phyloP scores from a whole-genome alignment of 2,888 invertebrate genomes.

The Pyrocoelia pectoralis region DNA sequence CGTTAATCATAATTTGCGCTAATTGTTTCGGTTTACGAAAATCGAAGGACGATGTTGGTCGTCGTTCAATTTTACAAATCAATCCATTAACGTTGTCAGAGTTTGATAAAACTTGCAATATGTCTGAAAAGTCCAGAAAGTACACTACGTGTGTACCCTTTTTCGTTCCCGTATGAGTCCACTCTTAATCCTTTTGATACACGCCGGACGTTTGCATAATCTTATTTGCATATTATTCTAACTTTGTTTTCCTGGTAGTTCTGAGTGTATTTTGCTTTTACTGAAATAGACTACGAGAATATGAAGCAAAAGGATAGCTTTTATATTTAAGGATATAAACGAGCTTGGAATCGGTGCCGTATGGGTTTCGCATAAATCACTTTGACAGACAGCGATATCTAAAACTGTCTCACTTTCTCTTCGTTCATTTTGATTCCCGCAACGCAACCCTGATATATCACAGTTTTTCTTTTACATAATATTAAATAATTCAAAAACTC shows the following conservation, averaged over 20 bases:
- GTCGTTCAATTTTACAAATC: too few relatives aligned
- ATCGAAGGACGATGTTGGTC: too few relatives aligned
- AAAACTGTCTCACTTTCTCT: slow-evolving; percentile 51
- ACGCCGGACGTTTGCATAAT: slow-evolving; percentile 34
- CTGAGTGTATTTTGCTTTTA: slow-evolving; percentile 31
- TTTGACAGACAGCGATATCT: slow-evolving; percentile 58
- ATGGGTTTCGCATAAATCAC: slow-evolving; percentile 58
- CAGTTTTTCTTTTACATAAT: slow-evolving; percentile 37
- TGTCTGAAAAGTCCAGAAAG: slow-evolving; percentile 20
- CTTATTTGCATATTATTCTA: slow-evolving; percentile 39
- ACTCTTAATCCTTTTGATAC: slow-evolving; percentile 35
- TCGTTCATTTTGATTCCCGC: slow-evolving; percentile 36
- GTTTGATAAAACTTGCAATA: neutral
- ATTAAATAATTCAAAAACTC: slow-evolving; percentile 34
- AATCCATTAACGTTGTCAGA: neutral
- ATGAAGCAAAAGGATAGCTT: slow-evolving; percentile 39
- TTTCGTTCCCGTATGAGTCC: slow-evolving; percentile 22
- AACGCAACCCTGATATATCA: slow-evolving; percentile 35
- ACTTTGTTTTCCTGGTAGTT: slow-evolving; percentile 32
- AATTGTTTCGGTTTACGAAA: too few relatives aligned
- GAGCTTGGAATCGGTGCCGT: slow-evolving; percentile 44
- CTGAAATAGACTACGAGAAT: slow-evolving; percentile 33
- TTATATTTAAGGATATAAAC: slow-evolving; percentile 44
- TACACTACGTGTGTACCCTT: slow-evolving; percentile 16
- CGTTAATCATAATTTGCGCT: too few relatives aligned